Conservation (phyloP, 2,888 invertebrate genomes). For the Rhabditoides inermis region DNA sequence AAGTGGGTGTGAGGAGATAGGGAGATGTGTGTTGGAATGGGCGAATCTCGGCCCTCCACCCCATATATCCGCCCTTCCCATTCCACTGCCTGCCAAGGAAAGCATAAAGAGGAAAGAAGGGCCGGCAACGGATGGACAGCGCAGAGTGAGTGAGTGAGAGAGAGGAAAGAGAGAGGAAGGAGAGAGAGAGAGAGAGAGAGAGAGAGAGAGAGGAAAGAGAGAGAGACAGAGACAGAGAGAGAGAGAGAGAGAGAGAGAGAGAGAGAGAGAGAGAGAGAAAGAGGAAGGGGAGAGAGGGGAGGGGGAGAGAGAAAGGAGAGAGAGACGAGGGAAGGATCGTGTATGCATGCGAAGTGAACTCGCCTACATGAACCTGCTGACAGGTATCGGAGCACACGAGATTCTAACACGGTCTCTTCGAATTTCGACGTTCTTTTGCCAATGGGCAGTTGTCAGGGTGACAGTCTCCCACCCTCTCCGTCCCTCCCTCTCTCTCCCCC, state of each 20-base stretch:
- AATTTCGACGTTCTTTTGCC: too few relatives aligned
- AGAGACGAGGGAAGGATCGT: neutral
- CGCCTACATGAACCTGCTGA: too few relatives aligned
- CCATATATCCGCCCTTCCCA: neutral
- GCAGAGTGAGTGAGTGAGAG: constrained; percentile 2
- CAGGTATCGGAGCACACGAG: too few relatives aligned
- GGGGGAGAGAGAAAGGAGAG: neutral
- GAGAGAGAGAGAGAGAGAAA: neutral
- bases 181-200: neutral
- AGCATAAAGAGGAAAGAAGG: neutral
- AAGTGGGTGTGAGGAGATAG: neutral
- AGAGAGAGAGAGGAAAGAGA: neutral
- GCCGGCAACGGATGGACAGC: neutral
- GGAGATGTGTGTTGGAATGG: neutral
- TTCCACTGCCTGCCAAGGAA: neutral
- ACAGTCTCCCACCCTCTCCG: too few relatives aligned
- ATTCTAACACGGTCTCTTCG: too few relatives aligned
- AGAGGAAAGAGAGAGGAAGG: neutral
- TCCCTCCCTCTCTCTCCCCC: too few relatives aligned
- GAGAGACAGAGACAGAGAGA: neutral
- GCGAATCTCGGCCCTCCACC: neutral
- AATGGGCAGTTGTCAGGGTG: too few relatives aligned
- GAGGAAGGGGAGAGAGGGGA: neutral
- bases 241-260: neutral
- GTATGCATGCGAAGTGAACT: neutral